phyloP scores from a whole-genome alignment of 2,113 vertebrate genomes.

The Corynorhinus townsendii region DNA sequence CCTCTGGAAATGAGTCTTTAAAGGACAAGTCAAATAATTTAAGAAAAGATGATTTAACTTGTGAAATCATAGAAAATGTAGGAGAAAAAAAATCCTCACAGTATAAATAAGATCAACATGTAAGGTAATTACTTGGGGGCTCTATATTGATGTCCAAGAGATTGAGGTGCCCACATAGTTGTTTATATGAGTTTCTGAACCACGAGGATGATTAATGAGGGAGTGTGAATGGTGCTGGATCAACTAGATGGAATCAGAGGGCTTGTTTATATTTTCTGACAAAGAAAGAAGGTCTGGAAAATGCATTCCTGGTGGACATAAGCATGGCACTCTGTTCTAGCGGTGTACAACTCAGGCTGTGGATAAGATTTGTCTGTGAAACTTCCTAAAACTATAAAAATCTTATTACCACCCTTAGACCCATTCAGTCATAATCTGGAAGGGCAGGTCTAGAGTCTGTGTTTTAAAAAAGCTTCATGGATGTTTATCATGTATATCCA shows the following conservation, averaged over 20 bases:
- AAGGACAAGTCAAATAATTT: not conserved
- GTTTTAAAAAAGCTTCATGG: not conserved
- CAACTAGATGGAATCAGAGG: not conserved
- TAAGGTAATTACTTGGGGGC: not conserved
- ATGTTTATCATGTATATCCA: not conserved
- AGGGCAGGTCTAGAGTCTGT: not conserved
- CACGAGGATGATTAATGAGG: not conserved
- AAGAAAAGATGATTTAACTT: slow-evolving; percentile 12
- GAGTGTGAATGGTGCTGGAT: not conserved
- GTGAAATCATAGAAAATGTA: not conserved
- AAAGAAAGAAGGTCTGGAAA: not conserved
- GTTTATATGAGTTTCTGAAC: not conserved
- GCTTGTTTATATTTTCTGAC: not conserved
- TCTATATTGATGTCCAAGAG: not conserved
- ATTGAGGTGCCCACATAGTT: not conserved
- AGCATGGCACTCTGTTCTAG: not conserved
- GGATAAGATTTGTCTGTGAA: not conserved
- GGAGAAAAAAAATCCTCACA: not conserved
- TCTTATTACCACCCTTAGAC: not conserved
- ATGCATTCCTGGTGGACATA: not conserved
- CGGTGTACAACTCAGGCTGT: not conserved
- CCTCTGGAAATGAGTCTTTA: not conserved
- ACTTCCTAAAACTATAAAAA: not conserved
- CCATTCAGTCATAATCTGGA: not conserved
- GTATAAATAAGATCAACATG: not conserved